These are phyloP conservation scores for Lasioglossum figueresi DNA, from an alignment of 2,888 invertebrate genomes.

Conservation along the genomic window DNA sequence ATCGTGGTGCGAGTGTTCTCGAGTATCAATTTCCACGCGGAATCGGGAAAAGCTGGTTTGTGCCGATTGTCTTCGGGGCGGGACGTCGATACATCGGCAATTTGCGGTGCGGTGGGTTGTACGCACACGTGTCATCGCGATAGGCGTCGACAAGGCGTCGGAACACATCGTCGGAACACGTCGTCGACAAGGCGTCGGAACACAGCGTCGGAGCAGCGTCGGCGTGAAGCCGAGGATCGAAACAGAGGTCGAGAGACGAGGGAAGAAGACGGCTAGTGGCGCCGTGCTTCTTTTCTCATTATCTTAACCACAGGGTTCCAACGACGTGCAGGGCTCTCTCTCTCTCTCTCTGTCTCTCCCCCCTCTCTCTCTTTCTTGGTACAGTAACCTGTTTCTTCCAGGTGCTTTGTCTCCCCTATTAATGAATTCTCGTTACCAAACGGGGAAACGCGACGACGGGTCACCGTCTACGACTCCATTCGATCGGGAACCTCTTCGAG, in stretches of 20 bases:
- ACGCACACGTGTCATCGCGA: slow-evolving; percentile 22
- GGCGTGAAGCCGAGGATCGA: background rate
- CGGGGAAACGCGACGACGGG: slow-evolving; percentile 18
- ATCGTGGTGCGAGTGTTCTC: background rate
- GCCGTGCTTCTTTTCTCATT: slow-evolving; percentile 72
- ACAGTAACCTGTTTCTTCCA: slow-evolving; percentile 60
- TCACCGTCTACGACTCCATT: background rate
- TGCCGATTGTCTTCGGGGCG: background rate
- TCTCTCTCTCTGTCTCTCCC: background rate
- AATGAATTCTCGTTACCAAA: slow-evolving; percentile 46
- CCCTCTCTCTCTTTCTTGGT: slow-evolving; percentile 42
- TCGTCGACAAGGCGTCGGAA: background rate
- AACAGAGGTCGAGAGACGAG: slow-evolving; percentile 3
- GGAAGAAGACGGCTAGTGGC: slow-evolving; percentile 53
- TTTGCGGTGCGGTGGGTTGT: slow-evolving; percentile 21
- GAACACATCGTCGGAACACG: background rate
- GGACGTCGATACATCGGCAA: slow-evolving; percentile 17
- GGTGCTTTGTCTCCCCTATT: slow-evolving; percentile 29
- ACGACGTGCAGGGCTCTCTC: slow-evolving; percentile 43
- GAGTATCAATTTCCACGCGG: background rate
- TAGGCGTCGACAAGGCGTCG: slow-evolving; percentile 2
- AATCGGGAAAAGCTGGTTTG: background rate
- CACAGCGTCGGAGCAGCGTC: background rate
- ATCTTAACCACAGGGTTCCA: slow-evolving; percentile 67
- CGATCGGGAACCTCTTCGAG: background rate